Evolutionary conservation across 2,113 vertebrate genomes (phyloP), one percentile per base, ranked within the genome.

Genomic region (Patagioenas fasciata): DNA sequence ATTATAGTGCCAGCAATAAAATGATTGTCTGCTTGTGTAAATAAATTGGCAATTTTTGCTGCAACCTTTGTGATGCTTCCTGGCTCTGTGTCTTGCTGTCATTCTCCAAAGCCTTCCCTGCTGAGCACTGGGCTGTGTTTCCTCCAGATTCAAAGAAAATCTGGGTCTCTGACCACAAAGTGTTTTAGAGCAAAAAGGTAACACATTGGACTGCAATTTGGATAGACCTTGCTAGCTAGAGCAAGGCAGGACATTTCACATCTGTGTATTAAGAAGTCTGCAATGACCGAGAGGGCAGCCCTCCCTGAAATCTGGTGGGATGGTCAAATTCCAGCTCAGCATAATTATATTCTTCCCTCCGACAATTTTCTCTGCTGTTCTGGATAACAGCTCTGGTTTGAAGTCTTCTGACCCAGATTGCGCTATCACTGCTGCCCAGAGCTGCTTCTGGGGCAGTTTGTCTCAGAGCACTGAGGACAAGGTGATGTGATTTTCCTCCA

Each of bases 11-110:
- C 9, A 26, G 91, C 82, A 48, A 40, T 56, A 20, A 62, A 73
- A 83, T 4, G 34, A 80, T 78, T 73, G 89, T 85, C 90, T 78
- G 95, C 85, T 79, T 70, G 47, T 58, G 90, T 88, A 96, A 91
- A 95, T 92, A 93, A 96, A 95, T 13, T 51, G 95, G 88, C 88
- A 44, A 40, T 64, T 93, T 94, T 92, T 58, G 62, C 77, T 51
- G 89, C 87, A 91, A 84, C 34, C 91, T 95, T 91, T 86, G 89
- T 71, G 83, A 31, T 92, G 91, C 57, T 95, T 82, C 79, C 90
- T 56, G 85, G 89, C 91, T 57, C 16, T 28, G 73, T 32, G 56
- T 40, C 79, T 26, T 15, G 66, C 84, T 89, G 94, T 82, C 93
- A 14, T 85, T 94, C 88, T 67, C 62, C 0, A 0, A 66, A 64